Percentiles rank a stretch among this genome's conserved stretches.
These are phyloP conservation scores for Merluccius polli DNA, from an alignment of 2,797 vertebrate species.

Conservation along the genomic window DNA sequence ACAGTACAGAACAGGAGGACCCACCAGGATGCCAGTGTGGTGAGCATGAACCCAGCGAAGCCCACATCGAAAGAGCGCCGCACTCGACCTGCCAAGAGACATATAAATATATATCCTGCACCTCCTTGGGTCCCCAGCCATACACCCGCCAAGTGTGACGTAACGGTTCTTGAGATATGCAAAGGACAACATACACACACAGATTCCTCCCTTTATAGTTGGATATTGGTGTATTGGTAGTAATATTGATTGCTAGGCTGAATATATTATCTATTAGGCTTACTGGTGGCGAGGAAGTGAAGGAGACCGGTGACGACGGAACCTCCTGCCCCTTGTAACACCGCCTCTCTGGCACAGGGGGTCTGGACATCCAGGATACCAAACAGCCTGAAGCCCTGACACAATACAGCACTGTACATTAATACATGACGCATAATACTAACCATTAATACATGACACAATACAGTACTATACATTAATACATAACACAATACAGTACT, in stretches of 20 bases:
- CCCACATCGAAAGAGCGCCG: constrained; percentile 72
- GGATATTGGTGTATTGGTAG: background rate
- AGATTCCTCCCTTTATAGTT: background rate
- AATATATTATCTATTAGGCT: background rate
- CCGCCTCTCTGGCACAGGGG: background rate
- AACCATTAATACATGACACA: background rate
- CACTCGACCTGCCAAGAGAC: constrained; percentile 64
- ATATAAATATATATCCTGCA: too few relatives aligned
- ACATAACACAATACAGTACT: background rate
- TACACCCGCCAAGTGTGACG: too few relatives aligned
- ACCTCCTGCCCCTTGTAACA: background rate
- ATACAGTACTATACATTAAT: too few relatives aligned
- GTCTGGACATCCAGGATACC: background rate
- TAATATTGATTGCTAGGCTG: background rate
- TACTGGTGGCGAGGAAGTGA: background rate
- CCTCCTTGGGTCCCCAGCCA: too few relatives aligned
- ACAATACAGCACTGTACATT: background rate
- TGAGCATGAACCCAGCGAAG: constrained; percentile 68
- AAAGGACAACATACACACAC: too few relatives aligned
- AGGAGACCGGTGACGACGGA: background rate
- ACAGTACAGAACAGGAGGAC: constrained; percentile 14
- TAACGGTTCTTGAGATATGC: too few relatives aligned
- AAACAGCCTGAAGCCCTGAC: background rate
- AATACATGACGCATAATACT: background rate
- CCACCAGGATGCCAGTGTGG: constrained; percentile 74